Base-by-base conservation (phyloP, 1,140 invertebrate species). In the Drosophila gunungcola region DNA sequence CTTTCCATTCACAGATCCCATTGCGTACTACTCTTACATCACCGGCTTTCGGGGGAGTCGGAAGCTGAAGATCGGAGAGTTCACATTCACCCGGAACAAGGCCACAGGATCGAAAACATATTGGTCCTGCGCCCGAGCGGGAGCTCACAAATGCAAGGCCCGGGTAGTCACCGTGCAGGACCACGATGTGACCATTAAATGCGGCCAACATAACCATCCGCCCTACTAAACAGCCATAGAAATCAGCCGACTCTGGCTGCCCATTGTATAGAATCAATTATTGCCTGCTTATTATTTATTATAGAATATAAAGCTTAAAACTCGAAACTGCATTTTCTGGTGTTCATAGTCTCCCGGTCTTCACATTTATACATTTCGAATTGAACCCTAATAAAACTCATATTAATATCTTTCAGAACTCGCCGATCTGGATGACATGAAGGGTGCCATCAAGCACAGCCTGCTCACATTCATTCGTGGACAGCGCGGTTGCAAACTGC, bases 91-190 rank as follows among this genome's bases (percentile, higher is more conserved):
- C 4, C 76, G 90, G 29, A 92, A 92, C 49, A 92, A 92, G 73
- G 63, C 88, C 5, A 78, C 88, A 0, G 91, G 90, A 4, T 51
- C 57, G 3, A 92, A 92, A 51, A 92, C 88, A 1, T 92, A 92
- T 63, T 92, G 92, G 92, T 92, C 91, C 1, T 92, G 92, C 72
- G 92, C 92, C 9, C 75, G 92, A 9, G 92, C 92, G 25, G 92
- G 91, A 5, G 77, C 84, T 4, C 91, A 92, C 58, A 92, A 92
- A 42, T 92, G 92, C 77, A 92, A 92, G 58, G 92, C 92, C 16
- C 73, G 92, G 10, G 91, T 92, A 12, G 91, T 92, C 3, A 92
- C 92, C 12, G 76, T 91, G 43, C 63, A 90, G 60, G 80, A 92
- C 25, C 84, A 91, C 16, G 86, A 91, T 52, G 90, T 92, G 38